These are phyloP conservation scores for Oopsacas minuta DNA, from an alignment of 37 sponge, comb jelly and placozoan species.

Conservation along the genomic window DNA sequence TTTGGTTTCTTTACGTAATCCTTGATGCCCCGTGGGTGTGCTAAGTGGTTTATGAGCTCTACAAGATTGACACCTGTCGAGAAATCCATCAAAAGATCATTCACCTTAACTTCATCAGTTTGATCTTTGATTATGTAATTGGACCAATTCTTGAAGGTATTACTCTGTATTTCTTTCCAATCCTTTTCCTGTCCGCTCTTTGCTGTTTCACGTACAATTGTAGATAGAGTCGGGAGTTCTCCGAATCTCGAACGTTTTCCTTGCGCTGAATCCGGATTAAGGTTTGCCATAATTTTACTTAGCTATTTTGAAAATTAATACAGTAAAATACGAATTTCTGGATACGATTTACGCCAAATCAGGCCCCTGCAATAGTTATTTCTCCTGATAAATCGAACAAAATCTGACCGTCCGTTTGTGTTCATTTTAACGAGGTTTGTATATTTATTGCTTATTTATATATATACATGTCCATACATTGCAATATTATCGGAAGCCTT, in stretches of 20 bases:
- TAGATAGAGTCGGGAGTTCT: neutral
- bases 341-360: no score
- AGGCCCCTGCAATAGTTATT: no score
- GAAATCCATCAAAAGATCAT: neutral
- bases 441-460: no score
- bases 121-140: slow-evolving; percentile 33
- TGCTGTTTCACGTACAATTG: neutral
- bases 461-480: no score
- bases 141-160: slow-evolving; percentile 54
- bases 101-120: neutral
- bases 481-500: no score
- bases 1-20: neutral
- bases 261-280: neutral
- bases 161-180: slow-evolving; percentile 58
- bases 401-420: no score
- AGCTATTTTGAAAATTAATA: neutral
- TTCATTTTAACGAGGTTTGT: no score
- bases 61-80: neutral
- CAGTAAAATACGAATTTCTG: no score
- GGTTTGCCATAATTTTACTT: neutral
- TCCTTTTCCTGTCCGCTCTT: slow-evolving; percentile 17
- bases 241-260: neutral
- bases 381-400: no score
- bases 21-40: neutral
- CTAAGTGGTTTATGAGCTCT: neutral